Evolutionary conservation across 1,140 invertebrate species (phyloP).

Genomic region (Oreohelix idahoensis): DNA sequence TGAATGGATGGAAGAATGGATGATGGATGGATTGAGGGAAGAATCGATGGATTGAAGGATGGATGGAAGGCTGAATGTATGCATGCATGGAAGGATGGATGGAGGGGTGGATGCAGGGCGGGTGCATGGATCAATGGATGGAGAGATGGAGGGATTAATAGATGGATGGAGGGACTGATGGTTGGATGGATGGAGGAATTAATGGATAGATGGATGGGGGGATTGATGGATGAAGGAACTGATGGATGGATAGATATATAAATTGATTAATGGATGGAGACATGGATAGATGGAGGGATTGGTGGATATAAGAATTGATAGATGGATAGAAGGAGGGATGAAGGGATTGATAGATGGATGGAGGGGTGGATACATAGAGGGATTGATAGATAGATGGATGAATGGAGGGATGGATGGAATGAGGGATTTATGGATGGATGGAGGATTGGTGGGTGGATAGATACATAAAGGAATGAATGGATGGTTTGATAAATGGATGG

Average conservation of each 20-base stretch:
- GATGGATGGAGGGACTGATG: background rate
- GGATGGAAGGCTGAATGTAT: too few relatives aligned
- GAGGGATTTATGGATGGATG: background rate
- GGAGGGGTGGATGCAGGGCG: too few relatives aligned
- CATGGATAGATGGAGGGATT: background rate
- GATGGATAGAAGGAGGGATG: background rate
- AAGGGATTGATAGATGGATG: background rate
- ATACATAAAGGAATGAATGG: background rate
- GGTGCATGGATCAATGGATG: too few relatives aligned
- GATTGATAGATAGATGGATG: background rate
- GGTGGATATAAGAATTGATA: background rate
- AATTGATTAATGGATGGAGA: background rate
- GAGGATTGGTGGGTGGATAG: background rate
- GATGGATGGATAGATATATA: background rate
- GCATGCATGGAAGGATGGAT: too few relatives aligned
- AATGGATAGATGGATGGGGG: background rate
- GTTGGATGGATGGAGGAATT: background rate
- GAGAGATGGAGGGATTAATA: too few relatives aligned
- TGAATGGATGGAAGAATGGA: too few relatives aligned
- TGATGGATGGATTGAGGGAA: too few relatives aligned
- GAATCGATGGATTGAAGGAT: too few relatives aligned
- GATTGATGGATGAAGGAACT: too few relatives aligned
- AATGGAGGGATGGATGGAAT: background rate
- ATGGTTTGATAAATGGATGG: background rate
- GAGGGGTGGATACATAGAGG: background rate